Base-by-base conservation (phyloP, 2,888 invertebrate genomes). In the Laspeyria flexula region DNA sequence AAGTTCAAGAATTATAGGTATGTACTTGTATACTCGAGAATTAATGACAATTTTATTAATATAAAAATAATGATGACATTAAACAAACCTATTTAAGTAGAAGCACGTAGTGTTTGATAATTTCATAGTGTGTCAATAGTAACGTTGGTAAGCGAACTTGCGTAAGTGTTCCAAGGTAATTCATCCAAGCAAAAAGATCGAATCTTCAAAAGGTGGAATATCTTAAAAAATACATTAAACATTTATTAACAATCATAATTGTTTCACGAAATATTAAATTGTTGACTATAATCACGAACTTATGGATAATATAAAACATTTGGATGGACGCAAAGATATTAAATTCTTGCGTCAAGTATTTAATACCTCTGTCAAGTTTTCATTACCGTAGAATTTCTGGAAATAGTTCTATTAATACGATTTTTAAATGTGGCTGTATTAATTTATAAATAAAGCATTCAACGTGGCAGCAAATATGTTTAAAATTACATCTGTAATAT, bases 141-240 rank as follows among this genome's bases (percentile, higher is more conserved):
- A 68, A 66, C 48, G 59, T 60, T 61, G 53, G 71, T 73, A 71
- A 70, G 70, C 68, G 63, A 59, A 63, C 68, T 79, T 81, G 71
- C 73, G 75, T 80, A 86, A 87, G 74, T 88, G 78, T 86, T 77
- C 81, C 88, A 88, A 88, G 88, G 88, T 63, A 56, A 79, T 65
- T 79, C 77, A 65, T 72, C 71, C 66, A 65, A 79, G 74, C 77
- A 71, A 70, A 76, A 73, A 73, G 70, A 71, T 77, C 72, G 66
- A 63, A 71, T 79, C 75, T 77, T 71, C 66, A 75, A 78, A 78
- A 75, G 69, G 57, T 66, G 71, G 64, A 72, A 65, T 59, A 54
- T 45, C 33, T 60, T 34, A 21, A 45, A 53, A 52, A 39, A 5
- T 51, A 48, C 44, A 43, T 60, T 42, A 50, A 45, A 56, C 38